Conservation (phyloP, 2,888 invertebrate species). For the Smittia aterrima region DNA sequence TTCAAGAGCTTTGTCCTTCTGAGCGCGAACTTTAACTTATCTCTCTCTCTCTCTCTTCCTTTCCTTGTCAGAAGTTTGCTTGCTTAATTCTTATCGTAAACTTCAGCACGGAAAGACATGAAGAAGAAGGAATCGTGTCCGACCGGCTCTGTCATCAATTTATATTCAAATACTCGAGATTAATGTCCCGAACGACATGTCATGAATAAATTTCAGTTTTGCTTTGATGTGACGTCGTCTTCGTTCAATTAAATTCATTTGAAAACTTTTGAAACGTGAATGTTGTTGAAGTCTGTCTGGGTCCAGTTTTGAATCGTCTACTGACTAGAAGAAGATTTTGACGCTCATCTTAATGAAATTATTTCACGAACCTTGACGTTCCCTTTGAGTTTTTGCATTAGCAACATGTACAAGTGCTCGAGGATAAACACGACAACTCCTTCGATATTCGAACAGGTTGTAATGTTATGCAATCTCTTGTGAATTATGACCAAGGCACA, state of each 20-base stretch:
- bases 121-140: neutral
- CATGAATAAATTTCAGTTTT: conserved; percentile 33
- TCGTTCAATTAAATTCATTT: conserved; percentile 36
- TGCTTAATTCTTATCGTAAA: neutral
- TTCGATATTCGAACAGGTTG: no score
- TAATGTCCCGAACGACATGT: conserved; percentile 32
- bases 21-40: neutral
- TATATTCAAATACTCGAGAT: conserved; percentile 34
- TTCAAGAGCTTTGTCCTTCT: neutral
- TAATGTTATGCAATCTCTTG: no score
- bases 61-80: neutral
- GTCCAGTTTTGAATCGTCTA: neutral
- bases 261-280: conserved; percentile 23
- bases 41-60: neutral
- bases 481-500: no score
- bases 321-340: neutral
- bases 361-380: neutral
- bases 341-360: neutral
- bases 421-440: no score
- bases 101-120: neutral
- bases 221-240: conserved; percentile 4
- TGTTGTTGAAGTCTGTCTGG: neutral
- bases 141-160: neutral
- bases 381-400: neutral
- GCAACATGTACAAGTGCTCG: no score